phyloP scores from a whole-genome alignment of 2,113 vertebrate species.

The Chionodraco myersi region DNA sequence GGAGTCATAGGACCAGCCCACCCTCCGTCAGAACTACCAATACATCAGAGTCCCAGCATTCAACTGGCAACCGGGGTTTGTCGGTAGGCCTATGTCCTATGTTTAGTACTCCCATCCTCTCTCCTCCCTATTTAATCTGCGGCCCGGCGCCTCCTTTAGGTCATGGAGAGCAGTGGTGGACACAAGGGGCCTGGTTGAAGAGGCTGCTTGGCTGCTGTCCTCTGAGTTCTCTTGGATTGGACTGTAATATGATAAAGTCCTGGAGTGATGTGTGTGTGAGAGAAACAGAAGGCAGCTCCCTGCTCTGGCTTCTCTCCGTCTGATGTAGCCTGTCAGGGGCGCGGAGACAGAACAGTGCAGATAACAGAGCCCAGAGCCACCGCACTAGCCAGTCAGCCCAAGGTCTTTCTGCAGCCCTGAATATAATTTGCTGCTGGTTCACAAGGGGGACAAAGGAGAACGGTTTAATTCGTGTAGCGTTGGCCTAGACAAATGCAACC shows the following conservation, averaged over 20 bases:
- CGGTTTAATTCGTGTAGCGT: constrained; percentile 65
- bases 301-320: constrained; percentile 76
- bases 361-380: constrained; percentile 63
- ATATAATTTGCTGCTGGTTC: constrained; percentile 71
- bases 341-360: constrained; percentile 72
- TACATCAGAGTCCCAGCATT: constrained; percentile 74
- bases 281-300: constrained; percentile 74
- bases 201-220: constrained; percentile 44
- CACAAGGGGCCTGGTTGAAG: constrained; percentile 43
- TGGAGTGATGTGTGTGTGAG: constrained; percentile 68
- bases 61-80: constrained; percentile 56
- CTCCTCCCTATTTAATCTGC: constrained; percentile 50
- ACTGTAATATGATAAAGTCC: constrained; percentile 77
- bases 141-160: constrained; percentile 62
- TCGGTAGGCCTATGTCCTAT: constrained; percentile 56
- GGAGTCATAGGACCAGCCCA: constrained; percentile 58
- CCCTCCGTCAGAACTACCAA: constrained; percentile 47
- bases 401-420: constrained; percentile 73
- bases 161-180: constrained; percentile 47
- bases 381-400: constrained; percentile 58
- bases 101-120: constrained; percentile 39
- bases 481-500: constrained; percentile 68
- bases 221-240: constrained; percentile 52
- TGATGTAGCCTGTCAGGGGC: constrained; percentile 73
- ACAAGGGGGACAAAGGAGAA: constrained; percentile 70